phyloP scores from a whole-genome alignment of 2,888 invertebrate species.

The Neoitamus cyanurus region DNA sequence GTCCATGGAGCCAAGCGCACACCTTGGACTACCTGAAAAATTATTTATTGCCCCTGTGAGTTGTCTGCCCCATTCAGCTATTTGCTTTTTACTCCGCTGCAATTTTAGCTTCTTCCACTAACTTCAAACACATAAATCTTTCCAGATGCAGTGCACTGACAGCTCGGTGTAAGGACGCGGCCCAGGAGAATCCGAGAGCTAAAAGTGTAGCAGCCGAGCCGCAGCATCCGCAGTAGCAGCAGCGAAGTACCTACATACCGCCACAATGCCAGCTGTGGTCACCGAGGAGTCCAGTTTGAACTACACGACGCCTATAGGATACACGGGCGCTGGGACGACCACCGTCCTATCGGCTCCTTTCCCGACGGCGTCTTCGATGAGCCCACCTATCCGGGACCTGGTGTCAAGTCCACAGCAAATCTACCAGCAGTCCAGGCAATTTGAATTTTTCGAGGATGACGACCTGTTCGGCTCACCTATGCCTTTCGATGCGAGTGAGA shows the following conservation, averaged over 20 bases:
- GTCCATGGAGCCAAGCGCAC: neutral
- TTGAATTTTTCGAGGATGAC: conserved; percentile 59
- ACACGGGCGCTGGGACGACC: neutral
- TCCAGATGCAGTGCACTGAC: conserved; percentile 38
- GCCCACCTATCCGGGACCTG: conserved; percentile 18
- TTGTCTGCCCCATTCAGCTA: conserved; percentile 33
- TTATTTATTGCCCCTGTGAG: conserved; percentile 46
- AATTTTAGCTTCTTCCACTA: conserved; percentile 29
- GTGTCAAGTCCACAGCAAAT: neutral
- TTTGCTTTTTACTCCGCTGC: conserved; percentile 34
- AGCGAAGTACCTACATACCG: neutral
- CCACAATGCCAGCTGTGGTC: conserved; percentile 48
- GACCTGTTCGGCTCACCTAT: conserved; percentile 66
- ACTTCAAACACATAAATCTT: conserved; percentile 28
- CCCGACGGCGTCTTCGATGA: neutral
- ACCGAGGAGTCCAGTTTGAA: conserved; percentile 47
- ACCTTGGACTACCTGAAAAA: conserved; percentile 48
- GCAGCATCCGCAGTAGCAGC: neutral
- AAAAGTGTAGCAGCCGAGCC: neutral
- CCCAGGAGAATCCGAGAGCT: neutral
- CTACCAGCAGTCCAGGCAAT: neutral
- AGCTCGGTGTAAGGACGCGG: conserved; percentile 20
- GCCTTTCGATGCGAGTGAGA: conserved; percentile 66
- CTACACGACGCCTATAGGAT: conserved; percentile 40
- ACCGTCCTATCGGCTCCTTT: conserved; percentile 40